phyloP scores from a whole-genome alignment of 2,888 invertebrate species.

The Xestia xanthographa region DNA sequence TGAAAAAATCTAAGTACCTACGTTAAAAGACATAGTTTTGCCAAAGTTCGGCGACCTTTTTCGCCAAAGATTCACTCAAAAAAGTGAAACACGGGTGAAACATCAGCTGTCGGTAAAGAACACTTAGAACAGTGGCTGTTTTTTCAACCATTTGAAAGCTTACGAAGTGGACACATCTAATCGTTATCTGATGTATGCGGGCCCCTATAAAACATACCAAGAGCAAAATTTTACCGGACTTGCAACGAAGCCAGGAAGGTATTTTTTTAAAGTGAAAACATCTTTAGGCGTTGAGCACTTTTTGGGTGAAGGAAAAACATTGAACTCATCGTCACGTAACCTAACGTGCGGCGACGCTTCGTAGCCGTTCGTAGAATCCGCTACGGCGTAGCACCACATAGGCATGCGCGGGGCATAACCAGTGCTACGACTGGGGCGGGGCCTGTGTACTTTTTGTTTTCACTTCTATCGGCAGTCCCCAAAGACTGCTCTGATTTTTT shows the following conservation, averaged over 20 bases:
- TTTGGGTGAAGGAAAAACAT: no score
- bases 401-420: no score
- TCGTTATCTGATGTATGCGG: neutral
- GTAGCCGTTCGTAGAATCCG: no score
- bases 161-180: neutral
- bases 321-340: no score
- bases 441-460: no score
- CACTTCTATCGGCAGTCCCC: no score
- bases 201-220: neutral
- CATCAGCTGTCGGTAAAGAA: neutral
- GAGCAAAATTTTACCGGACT: neutral
- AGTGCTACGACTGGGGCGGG: no score
- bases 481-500: no score
- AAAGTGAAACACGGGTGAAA: neutral
- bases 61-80: neutral
- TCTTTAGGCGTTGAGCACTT: no score
- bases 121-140: neutral
- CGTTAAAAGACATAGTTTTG: neutral
- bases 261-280: no score
- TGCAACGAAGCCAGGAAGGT: neutral
- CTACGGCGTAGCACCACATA: no score
- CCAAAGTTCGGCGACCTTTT: slow-evolving; percentile 1
- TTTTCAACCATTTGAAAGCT: neutral
- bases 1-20: neutral
- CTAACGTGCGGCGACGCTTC: no score